phyloP scores from a whole-genome alignment of 2,113 vertebrate species.

The Pedionomus torquatus region DNA sequence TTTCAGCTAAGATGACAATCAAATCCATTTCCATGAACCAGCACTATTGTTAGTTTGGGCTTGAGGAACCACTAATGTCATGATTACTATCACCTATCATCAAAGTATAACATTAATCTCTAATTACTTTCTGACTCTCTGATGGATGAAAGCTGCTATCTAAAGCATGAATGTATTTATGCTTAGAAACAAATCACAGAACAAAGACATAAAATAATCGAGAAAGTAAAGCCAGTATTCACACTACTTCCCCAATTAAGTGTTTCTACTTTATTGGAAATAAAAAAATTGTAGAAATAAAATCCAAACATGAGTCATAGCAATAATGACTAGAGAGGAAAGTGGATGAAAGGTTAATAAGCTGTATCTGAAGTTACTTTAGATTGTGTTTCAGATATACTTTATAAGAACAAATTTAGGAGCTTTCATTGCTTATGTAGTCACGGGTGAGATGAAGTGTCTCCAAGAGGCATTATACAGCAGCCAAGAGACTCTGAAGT shows the following conservation, averaged over 20 bases:
- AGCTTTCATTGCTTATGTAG: background rate
- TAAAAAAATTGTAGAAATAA: background rate
- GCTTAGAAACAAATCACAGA: background rate
- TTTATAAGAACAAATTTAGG: background rate
- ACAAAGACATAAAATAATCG: background rate
- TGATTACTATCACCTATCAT: background rate
- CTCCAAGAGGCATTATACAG: background rate
- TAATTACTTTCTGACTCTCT: constrained; percentile 12
- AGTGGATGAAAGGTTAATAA: constrained; percentile 10
- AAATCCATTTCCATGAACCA: background rate
- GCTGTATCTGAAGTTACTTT: background rate
- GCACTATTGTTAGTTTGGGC: background rate
- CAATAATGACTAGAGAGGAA: background rate
- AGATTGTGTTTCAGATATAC: background rate
- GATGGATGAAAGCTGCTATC: background rate
- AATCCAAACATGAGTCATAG: background rate
- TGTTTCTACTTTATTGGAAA: background rate
- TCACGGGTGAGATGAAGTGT: background rate
- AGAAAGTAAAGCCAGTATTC: background rate
- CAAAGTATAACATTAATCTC: background rate
- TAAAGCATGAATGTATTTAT: background rate
- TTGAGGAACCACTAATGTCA: background rate
- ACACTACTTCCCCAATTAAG: background rate
- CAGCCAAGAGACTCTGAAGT: background rate
- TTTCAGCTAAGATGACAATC: background rate